Evolutionary conservation across 2,113 vertebrate genomes (phyloP).

Genomic region (Vulpes lagopus): DNA sequence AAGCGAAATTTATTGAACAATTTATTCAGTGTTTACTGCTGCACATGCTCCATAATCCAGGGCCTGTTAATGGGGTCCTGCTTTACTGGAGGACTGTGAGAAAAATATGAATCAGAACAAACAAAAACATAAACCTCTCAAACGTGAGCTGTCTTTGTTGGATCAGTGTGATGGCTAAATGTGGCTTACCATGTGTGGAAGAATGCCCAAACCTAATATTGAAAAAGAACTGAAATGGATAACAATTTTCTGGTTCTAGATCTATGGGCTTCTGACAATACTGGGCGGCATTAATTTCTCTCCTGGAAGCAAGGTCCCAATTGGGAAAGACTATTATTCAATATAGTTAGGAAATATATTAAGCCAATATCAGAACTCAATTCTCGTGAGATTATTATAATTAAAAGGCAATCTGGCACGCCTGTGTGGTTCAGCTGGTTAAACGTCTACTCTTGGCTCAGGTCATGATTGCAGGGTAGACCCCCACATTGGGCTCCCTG

Average conservation of each 20-base stretch:
- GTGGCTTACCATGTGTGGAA: not conserved
- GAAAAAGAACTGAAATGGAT: not conserved
- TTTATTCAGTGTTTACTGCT: not conserved
- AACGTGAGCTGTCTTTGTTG: not conserved
- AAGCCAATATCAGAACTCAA: not conserved
- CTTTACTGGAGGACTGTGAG: not conserved
- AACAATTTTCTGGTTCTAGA: not conserved
- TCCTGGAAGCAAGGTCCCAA: not conserved
- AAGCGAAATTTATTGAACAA: not conserved
- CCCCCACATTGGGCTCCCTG: too few relatives aligned
- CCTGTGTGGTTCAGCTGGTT: too few relatives aligned
- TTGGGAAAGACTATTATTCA: not conserved
- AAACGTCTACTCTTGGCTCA: too few relatives aligned
- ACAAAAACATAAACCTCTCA: not conserved
- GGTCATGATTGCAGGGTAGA: too few relatives aligned
- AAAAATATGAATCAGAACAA: not conserved
- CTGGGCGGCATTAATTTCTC: not conserved
- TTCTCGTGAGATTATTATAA: not conserved
- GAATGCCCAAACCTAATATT: not conserved
- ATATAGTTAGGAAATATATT: not conserved
- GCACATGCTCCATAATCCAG: not conserved
- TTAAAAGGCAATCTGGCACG: not conserved
- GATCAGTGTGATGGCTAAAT: not conserved
- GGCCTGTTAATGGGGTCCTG: not conserved
- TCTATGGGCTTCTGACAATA: not conserved